Percentiles rank a stretch among this genome's conserved stretches.
These are phyloP conservation scores for Pandion haliaetus DNA, from an alignment of 2,113 vertebrate species.

Conservation along the genomic window DNA sequence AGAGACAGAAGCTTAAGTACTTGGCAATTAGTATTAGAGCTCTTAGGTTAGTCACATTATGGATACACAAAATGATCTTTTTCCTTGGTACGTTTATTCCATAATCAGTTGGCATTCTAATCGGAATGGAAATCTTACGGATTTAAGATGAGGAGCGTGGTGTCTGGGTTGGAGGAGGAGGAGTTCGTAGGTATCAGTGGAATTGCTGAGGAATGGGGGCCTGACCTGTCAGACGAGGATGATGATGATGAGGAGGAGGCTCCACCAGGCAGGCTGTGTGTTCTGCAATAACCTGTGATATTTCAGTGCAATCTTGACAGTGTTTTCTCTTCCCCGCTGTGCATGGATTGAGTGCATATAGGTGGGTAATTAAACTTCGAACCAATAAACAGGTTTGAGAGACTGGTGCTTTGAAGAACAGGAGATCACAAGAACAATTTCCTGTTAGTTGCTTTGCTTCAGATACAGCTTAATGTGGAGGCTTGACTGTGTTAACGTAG, in stretches of 20 bases:
- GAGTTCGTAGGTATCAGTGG: not conserved
- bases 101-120: not conserved
- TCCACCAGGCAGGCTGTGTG: not conserved
- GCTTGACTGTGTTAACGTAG: not conserved
- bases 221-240: not conserved
- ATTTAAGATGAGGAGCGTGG: not conserved
- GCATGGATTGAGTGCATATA: slow-evolving; percentile 10
- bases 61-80: not conserved
- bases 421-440: slow-evolving; percentile 52
- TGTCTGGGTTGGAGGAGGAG: not conserved
- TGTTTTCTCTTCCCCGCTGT: slow-evolving; percentile 58
- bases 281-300: not conserved
- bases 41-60: not conserved
- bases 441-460: slow-evolving; percentile 38
- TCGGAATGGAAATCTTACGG: not conserved
- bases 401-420: slow-evolving; percentile 62
- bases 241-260: not conserved
- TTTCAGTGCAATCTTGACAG: not conserved
- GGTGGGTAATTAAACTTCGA: slow-evolving; percentile 66
- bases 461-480: not conserved
- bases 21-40: not conserved
- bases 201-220: not conserved
- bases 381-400: slow-evolving; percentile 27
- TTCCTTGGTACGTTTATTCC: not conserved
- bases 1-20: not conserved